Conservation (phyloP, 2,113 vertebrate species). For the Gobiocypris rarus region DNA sequence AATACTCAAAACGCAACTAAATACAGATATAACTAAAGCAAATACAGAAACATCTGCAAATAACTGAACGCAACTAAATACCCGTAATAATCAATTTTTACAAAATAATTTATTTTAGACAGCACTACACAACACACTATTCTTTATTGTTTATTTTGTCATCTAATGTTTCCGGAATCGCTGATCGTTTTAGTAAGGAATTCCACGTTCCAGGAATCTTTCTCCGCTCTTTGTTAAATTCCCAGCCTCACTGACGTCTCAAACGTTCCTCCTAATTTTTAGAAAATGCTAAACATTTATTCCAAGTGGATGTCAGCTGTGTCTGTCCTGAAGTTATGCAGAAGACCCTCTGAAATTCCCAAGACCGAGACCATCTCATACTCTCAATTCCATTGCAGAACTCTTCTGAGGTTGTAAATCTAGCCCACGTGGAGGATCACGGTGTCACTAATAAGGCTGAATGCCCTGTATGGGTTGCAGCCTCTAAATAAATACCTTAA, state of each 20-base stretch:
- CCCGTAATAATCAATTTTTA: no score
- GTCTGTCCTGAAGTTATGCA: conserved; percentile 11
- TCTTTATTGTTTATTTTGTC: no score
- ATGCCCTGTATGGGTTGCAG: conserved; percentile 17
- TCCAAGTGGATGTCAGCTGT: conserved; percentile 30
- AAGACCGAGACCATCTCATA: background rate
- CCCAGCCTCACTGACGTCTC: conserved; percentile 4
- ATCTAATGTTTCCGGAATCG: background rate
- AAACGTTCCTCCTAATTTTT: conserved; percentile 6
- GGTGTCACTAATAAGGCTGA: background rate
- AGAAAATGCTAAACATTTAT: conserved; percentile 24
- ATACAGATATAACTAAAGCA: no score
- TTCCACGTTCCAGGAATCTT: background rate
- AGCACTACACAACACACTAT: no score
- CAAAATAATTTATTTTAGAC: no score
- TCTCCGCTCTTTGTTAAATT: background rate
- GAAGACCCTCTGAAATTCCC: background rate
- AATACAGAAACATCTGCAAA: no score
- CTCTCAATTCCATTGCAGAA: conserved; percentile 9
- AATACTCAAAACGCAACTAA: no score
- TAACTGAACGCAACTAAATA: no score
- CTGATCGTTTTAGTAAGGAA: background rate
- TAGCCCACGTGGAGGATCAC: conserved; percentile 3
- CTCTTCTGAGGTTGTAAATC: conserved; percentile 10
- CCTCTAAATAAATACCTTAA: conserved; percentile 19